Evolutionary conservation across 1,140 invertebrate genomes (phyloP).

Genomic region (Hylaeus anthracinus): DNA sequence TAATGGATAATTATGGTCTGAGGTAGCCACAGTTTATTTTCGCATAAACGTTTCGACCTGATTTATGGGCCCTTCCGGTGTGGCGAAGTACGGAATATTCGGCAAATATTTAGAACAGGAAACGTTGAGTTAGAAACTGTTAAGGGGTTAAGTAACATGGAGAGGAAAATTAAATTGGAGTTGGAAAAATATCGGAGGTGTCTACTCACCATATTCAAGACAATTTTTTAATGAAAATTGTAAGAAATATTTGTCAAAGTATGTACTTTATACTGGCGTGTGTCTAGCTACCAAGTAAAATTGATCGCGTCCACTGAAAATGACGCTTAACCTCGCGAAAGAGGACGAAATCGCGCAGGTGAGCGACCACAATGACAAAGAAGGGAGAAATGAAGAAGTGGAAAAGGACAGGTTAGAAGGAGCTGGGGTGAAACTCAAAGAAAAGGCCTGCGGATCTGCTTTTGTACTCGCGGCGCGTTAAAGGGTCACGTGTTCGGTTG

Average conservation of each 20-base stretch:
- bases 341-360: conserved; percentile 11
- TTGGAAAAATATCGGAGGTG: too few relatives aligned
- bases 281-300: conserved; percentile 33
- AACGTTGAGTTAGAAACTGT: too few relatives aligned
- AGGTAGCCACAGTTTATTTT: too few relatives aligned
- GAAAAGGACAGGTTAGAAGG: conserved; percentile 19
- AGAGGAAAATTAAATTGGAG: too few relatives aligned
- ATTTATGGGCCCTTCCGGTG: too few relatives aligned
- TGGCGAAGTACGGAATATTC: too few relatives aligned
- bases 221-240: too few relatives aligned
- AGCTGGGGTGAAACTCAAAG: conserved; percentile 1
- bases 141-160: too few relatives aligned
- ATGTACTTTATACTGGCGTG: background rate
- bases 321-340: conserved; percentile 34
- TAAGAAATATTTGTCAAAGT: conserved; percentile 23
- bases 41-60: too few relatives aligned
- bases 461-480: conserved; percentile 61
- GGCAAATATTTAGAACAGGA: too few relatives aligned
- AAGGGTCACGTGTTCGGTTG: conserved; percentile 71
- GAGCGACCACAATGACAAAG: background rate
- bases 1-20: too few relatives aligned
- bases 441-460: conserved; percentile 36
- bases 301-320: conserved; percentile 28
- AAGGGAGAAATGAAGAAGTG: conserved; percentile 2
- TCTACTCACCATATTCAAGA: too few relatives aligned